Evolutionary conservation across 2,888 invertebrate genomes (phyloP), one percentile per base, ranked within the genome.

Genomic region (Eilema sororculum): DNA sequence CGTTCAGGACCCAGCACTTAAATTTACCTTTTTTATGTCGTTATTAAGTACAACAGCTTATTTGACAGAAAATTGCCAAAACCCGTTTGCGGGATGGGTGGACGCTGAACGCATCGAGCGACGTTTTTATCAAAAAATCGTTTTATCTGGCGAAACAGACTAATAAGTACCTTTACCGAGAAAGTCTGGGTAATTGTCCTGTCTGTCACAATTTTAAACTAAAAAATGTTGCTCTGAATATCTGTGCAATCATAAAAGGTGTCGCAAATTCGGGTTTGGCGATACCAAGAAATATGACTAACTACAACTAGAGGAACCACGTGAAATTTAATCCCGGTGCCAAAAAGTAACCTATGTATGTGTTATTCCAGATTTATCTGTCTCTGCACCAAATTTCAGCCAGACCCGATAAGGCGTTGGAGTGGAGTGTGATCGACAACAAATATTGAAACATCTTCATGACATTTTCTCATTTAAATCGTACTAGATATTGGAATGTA

Each of bases 181-280:
- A 77, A 75, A 62, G 66, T 60, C 41, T 63, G 65, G 66, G 68
- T 74, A 69, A 80, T 67, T 67, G 68, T 68, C 46, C 12, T 22
- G 60, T 6, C 41, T 72, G 62, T n/a, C 72, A 66, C 37, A 67
- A 70, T 65, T 74, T 72, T 69, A 28, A 59, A 67, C 69, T 57
- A 72, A 75, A 73, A 68, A 78, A 52, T 41, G 57, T 60, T 69
- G 63, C 65, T 57, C 64, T 59, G 22, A 33, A 71, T 62, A 16
- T 37, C 30, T 66, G 61, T 24, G 63, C 28, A 41, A 46, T 33
- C 52, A n/a, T n/a, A n/a, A 28, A 56, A 20, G 16, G 58, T 58
- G 58, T 61, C 13, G 37, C 37, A 22, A 61, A 22, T n/a, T 37
- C 16, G 24, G 22, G 24, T 24, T 13, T 37, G 24, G 16, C 9